These are phyloP conservation scores for Pempheris klunzingeri DNA, from an alignment of 2,797 vertebrate genomes.

Conservation along the genomic window DNA sequence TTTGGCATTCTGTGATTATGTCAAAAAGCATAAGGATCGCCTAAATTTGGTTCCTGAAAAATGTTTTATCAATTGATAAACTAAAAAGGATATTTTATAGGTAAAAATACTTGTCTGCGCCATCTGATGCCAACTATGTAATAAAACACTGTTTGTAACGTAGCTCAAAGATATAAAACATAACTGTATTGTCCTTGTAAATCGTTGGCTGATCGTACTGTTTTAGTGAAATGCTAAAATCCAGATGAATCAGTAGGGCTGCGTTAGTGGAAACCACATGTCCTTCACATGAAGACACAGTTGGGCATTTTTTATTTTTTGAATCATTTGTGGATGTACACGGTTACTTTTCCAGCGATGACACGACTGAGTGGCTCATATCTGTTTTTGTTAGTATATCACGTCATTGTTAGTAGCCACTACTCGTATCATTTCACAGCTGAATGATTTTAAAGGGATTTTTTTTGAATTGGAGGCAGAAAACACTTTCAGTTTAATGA, in stretches of 20 bases:
- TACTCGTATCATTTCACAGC: background rate
- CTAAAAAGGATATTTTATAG: background rate
- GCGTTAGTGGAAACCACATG: too few relatives aligned
- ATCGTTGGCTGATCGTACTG: too few relatives aligned
- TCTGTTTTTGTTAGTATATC: background rate
- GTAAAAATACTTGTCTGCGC: background rate
- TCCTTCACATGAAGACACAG: background rate
- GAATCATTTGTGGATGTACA: background rate
- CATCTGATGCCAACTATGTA: background rate
- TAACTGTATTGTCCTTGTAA: too few relatives aligned
- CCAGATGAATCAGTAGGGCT: background rate
- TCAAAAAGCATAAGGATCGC: background rate
- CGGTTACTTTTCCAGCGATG: background rate
- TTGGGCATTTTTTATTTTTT: too few relatives aligned
- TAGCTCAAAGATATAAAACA: background rate
- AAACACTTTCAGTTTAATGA: background rate
- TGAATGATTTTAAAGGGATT: background rate
- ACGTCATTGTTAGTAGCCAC: background rate
- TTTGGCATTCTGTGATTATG: too few relatives aligned
- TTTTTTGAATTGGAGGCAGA: background rate
- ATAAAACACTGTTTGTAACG: background rate
- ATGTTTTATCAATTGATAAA: background rate
- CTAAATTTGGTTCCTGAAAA: background rate
- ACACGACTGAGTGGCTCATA: background rate
- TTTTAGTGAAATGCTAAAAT: background rate